These are phyloP conservation scores for Atherix ibis DNA, from an alignment of 2,888 invertebrate species.

Conservation along the genomic window DNA sequence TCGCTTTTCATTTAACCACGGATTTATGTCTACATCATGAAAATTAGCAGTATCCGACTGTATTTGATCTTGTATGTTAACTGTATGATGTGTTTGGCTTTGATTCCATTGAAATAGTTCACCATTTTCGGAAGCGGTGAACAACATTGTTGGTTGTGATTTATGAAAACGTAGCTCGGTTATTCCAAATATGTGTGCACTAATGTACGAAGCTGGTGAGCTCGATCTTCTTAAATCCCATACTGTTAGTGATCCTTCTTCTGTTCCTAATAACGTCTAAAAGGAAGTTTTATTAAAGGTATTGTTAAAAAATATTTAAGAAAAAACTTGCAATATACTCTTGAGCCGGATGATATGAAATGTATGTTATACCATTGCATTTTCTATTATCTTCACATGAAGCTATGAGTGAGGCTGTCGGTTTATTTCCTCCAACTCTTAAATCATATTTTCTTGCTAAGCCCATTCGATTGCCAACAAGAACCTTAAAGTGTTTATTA, in stretches of 20 bases:
- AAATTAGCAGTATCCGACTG: not conserved
- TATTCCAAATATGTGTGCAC: slow-evolving; percentile 58
- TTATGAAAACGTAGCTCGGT: slow-evolving; percentile 82
- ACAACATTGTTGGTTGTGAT: slow-evolving; percentile 66
- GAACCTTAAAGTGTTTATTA: slow-evolving; percentile 35
- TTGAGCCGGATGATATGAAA: slow-evolving; percentile 75
- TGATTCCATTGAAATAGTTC: slow-evolving; percentile 85
- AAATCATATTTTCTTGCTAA: slow-evolving; percentile 84
- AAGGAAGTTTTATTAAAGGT: slow-evolving; percentile 1
- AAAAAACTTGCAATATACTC: slow-evolving; percentile 48
- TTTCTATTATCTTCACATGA: slow-evolving; percentile 49
- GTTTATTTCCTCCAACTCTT: slow-evolving; percentile 43
- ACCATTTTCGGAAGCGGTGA: slow-evolving; percentile 64
- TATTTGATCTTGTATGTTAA: slow-evolving; percentile 9
- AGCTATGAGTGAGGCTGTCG: slow-evolving; percentile 53
- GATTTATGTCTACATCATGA: slow-evolving; percentile 25
- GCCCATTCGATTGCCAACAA: slow-evolving; percentile 75
- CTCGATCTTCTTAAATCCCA: slow-evolving; percentile 80
- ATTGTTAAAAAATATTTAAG: not conserved
- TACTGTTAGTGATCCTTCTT: slow-evolving; percentile 71
- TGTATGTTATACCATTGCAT: slow-evolving; percentile 48
- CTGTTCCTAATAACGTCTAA: slow-evolving; percentile 57
- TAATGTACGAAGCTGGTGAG: slow-evolving; percentile 66
- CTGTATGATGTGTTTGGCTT: slow-evolving; percentile 22
- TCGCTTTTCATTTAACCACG: slow-evolving; percentile 53